Evolutionary conservation across 2,888 invertebrate species (phyloP), one percentile per base, ranked within the genome.

Genomic region (Brachyptera putata): DNA sequence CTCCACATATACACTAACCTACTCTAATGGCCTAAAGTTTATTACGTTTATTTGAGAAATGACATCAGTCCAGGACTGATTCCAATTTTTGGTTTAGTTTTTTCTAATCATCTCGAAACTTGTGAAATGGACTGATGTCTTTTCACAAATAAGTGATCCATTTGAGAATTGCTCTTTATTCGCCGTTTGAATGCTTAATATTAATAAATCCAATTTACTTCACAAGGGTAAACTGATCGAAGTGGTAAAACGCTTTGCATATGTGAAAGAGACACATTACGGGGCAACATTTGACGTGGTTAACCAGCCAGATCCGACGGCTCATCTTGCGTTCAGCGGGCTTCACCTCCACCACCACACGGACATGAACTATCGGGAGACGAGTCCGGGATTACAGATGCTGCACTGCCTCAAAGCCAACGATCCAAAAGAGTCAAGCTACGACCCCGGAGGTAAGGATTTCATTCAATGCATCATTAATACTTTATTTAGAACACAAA

Each of bases 291-390:
- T 72, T 63, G 72, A 72, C 60, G 73, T 72, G 4, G 63, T 70
- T 14, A 69, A 68, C 60, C 69, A 71, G 41, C 71, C 73, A 1
- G 68, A 70, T 55, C 69, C 70, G 2, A 66, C 66, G 21, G 65
- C 66, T 16, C 72, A 73, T 64, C 63, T 71, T 48, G 71, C 71
- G 16, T 70, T 67, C 53, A 68, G 70, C 25, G 71, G 71, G 3
- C 57, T 68, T 56, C 63, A 68, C 59, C 65, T 72, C 41, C 70
- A 70, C 36, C 68, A 69, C 30, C 73, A 73, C 60, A 71, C 71
- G 3, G 73, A 73, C 59, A 70, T 73, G 70, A 70, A 70, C 58
- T 73, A 73, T 60, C 61, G 72, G 18, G 73, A 73, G 63, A 72
- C 71, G 61, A 69, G 69, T 37, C 72, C 73, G 4, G 72, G 72